These are phyloP conservation scores for Gallinago paraguaiae DNA, from an alignment of 2,113 vertebrate genomes.

Conservation along the genomic window DNA sequence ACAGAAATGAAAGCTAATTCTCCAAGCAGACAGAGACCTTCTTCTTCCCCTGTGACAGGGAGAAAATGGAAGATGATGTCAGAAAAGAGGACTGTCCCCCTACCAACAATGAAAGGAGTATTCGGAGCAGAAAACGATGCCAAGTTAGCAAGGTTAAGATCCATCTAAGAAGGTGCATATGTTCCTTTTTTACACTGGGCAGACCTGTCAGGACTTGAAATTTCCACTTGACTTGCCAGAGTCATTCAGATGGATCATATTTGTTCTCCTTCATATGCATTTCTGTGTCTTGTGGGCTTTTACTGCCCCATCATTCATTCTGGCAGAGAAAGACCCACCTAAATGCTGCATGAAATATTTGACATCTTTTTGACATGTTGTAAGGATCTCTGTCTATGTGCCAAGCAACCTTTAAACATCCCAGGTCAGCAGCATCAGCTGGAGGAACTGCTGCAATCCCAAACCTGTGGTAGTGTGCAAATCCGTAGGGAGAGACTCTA, in stretches of 20 bases:
- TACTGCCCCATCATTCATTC: background rate
- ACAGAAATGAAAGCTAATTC: background rate
- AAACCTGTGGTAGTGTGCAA: background rate
- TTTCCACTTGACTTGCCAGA: background rate
- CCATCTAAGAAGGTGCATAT: background rate
- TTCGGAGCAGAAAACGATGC: background rate
- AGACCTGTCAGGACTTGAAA: background rate
- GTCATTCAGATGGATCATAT: background rate
- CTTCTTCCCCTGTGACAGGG: background rate
- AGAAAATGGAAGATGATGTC: background rate
- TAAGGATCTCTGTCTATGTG: background rate
- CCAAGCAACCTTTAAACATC: background rate
- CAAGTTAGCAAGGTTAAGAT: background rate
- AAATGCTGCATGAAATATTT: background rate
- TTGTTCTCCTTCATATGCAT: background rate
- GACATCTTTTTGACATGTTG: background rate
- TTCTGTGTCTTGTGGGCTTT: background rate
- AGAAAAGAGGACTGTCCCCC: background rate
- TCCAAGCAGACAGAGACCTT: background rate
- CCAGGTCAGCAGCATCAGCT: background rate
- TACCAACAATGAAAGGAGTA: background rate
- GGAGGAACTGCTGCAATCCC: background rate
- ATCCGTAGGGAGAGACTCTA: background rate
- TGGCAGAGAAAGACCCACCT: background rate
- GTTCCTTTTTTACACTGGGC: background rate